Evolutionary conservation across 2,113 vertebrate species (phyloP).

Genomic region (Pelecanus crispus): DNA sequence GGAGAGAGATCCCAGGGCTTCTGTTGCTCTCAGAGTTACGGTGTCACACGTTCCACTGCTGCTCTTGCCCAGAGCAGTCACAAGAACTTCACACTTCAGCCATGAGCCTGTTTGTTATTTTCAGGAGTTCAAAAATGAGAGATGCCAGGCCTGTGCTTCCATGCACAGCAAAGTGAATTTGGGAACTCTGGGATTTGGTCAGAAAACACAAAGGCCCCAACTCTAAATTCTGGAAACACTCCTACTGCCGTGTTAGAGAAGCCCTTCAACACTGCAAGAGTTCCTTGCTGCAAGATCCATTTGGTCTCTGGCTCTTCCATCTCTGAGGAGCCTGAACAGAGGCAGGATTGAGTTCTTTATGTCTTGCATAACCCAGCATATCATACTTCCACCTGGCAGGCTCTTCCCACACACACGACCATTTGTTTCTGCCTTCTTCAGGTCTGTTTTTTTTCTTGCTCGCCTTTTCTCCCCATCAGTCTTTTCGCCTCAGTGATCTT

Average conservation of each 20-base stretch:
- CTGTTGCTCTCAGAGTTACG: neutral
- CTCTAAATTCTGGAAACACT: neutral
- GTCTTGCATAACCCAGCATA: neutral
- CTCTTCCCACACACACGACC: neutral
- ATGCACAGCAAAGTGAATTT: neutral
- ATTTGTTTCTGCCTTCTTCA: neutral
- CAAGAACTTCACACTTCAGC: neutral
- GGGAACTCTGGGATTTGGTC: neutral
- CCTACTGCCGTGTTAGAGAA: neutral
- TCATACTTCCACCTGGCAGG: neutral
- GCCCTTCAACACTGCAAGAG: neutral
- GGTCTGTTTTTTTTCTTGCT: neutral
- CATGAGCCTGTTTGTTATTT: neutral
- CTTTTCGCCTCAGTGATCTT: neutral
- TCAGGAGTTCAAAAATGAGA: neutral
- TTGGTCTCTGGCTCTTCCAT: neutral
- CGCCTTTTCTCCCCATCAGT: neutral
- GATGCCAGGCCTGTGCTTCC: neutral
- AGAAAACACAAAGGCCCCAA: neutral
- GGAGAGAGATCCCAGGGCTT: neutral
- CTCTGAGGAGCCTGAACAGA: neutral
- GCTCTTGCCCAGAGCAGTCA: neutral
- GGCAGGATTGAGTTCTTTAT: neutral
- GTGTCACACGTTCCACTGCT: fast-evolving
- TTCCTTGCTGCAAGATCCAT: neutral